Percentiles rank a stretch among this genome's conserved stretches.
Evolutionary conservation across 2,113 vertebrate genomes (phyloP).

Genomic region (Numida meleagris): DNA sequence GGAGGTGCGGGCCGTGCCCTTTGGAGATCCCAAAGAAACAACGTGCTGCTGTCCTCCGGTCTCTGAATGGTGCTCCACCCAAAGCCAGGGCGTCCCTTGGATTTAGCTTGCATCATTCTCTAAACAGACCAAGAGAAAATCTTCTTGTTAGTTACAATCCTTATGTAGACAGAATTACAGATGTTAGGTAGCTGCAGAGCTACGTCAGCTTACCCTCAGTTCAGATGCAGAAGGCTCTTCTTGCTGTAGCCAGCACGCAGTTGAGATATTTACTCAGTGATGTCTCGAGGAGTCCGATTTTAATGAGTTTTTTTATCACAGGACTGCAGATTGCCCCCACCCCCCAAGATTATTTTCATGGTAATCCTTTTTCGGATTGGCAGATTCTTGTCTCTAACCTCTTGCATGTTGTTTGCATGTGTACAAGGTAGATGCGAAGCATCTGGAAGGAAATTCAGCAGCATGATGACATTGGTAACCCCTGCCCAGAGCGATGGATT

Average conservation of each 20-base stretch:
- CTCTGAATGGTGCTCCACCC: neutral
- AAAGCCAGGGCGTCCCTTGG: neutral
- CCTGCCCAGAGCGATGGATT: neutral
- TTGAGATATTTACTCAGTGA: neutral
- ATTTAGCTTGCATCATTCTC: neutral
- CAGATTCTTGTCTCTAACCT: neutral
- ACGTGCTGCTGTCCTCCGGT: neutral
- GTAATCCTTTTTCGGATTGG: neutral
- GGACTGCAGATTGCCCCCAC: neutral
- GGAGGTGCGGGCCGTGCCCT: neutral
- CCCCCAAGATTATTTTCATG: neutral
- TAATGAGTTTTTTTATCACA: neutral
- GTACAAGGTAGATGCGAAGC: neutral
- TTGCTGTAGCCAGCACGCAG: neutral
- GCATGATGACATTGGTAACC: neutral
- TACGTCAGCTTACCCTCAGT: neutral
- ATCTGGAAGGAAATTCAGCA: neutral
- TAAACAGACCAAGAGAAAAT: neutral
- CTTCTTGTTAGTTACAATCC: rapidly evolving
- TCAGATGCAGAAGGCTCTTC: neutral
- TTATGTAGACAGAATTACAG: neutral
- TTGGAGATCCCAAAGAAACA: neutral
- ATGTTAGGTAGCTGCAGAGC: neutral
- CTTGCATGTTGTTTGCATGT: neutral
- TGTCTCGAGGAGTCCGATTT: neutral